Evolutionary conservation across 2,888 invertebrate genomes (phyloP).

Genomic region (Zonitis immaculata): DNA sequence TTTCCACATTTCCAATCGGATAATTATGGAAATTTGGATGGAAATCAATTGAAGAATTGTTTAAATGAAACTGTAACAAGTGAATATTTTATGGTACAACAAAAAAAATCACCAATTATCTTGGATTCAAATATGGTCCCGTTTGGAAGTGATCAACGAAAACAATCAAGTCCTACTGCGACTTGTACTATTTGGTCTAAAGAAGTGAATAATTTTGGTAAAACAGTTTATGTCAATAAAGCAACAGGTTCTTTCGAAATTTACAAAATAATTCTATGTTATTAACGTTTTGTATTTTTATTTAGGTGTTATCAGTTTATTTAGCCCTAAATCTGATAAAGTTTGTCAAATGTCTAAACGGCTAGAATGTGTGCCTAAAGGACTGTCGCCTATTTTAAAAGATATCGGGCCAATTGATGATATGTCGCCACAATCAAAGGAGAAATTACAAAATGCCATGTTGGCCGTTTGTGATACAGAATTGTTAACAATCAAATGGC

Average conservation of each 20-base stretch:
- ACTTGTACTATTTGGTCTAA: slow-evolving; percentile 22
- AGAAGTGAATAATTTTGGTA: slow-evolving; percentile 32
- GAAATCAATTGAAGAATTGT: not conserved
- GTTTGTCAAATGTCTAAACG: slow-evolving; percentile 49
- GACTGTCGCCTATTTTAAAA: slow-evolving; percentile 55
- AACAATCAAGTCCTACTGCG: not conserved
- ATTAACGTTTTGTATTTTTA: not conserved
- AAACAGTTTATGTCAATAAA: slow-evolving; percentile 34
- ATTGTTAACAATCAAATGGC: slow-evolving; percentile 43
- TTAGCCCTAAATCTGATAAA: slow-evolving; percentile 8
- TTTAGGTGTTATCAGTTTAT: not conserved
- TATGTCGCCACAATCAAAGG: slow-evolving; percentile 40
- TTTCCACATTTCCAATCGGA: not conserved
- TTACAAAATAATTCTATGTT: slow-evolving; percentile 15
- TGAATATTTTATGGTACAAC: not conserved
- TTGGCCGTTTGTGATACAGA: slow-evolving; percentile 41
- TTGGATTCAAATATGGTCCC: too few relatives aligned
- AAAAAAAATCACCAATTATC: not conserved
- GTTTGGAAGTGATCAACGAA: not conserved
- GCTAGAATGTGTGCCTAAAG: slow-evolving; percentile 56
- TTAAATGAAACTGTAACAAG: not conserved
- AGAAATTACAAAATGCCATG: slow-evolving; percentile 37
- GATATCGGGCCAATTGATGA: slow-evolving; percentile 35
- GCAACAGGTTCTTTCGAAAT: slow-evolving; percentile 29
- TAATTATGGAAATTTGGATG: not conserved